phyloP scores from a whole-genome alignment of 2,888 invertebrate genomes.

The Petrolisthes manimaculis region DNA sequence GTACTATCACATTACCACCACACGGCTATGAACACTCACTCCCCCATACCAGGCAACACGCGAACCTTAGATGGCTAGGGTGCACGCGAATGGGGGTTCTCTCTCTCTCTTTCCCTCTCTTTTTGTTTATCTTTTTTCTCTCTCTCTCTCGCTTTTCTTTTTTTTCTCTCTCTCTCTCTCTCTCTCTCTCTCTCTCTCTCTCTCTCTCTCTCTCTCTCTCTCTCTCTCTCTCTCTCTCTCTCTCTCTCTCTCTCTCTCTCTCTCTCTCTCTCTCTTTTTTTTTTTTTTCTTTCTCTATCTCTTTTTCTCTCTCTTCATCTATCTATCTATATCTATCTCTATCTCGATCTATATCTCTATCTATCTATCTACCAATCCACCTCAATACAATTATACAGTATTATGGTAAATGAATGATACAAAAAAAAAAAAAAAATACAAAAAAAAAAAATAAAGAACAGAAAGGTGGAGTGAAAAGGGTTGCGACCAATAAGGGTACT shows the following conservation, averaged over 20 bases:
- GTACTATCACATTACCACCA: too few species aligned
- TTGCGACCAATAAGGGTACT: not conserved
- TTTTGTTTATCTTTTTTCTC: too few species aligned
- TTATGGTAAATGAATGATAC: not conserved
- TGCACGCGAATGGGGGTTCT: not conserved
- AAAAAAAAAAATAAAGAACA: too few species aligned
- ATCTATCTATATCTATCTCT: constrained; percentile 25
- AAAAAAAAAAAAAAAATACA: too few species aligned
- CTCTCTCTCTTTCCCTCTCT: too few species aligned
- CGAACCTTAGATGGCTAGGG: too few species aligned
- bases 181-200: not conserved
- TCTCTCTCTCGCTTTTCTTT: too few species aligned
- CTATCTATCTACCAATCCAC: not conserved
- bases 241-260: constrained; percentile 16
- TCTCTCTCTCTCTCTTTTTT: constrained; percentile 31
- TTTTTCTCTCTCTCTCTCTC: too few species aligned
- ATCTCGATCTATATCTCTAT: constrained; percentile 21
- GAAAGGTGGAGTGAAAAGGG: not conserved
- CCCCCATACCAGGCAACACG: too few species aligned
- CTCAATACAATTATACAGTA: not conserved
- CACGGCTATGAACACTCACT: too few species aligned
- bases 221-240: too few species aligned
- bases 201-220: too few species aligned
- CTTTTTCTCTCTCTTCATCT: constrained; percentile 27
- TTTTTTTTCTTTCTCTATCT: constrained; percentile 19